A percentile compares a stretch with the other conserved stretches of the same genome.
phyloP scores from a whole-genome alignment of 92 coral and sea anemone genomes.

The Palythoa heliodiscus region DNA sequence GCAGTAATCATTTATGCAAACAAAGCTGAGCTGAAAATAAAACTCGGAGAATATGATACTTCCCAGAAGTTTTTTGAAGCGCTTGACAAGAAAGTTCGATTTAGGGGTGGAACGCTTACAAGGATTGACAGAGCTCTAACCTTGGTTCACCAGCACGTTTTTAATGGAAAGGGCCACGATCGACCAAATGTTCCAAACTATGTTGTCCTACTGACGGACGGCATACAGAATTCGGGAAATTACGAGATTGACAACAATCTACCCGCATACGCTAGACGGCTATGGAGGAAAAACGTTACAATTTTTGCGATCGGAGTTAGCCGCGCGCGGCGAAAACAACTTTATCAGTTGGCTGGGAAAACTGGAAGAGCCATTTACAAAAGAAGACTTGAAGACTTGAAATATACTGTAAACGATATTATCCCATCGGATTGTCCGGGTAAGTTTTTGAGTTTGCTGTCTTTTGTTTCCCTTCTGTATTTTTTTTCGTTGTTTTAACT shows the following conservation, averaged over 20 bases:
- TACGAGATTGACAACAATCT: neutral
- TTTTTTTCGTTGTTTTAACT: too few relatives aligned
- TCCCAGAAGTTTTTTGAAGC: neutral
- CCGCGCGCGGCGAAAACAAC: neutral
- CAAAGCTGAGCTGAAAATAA: constrained; percentile 6
- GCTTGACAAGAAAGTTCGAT: neutral
- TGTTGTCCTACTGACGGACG: constrained; percentile 26
- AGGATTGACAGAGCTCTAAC: constrained; percentile 27
- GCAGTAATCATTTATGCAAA: constrained; percentile 23
- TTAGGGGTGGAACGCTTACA: neutral
- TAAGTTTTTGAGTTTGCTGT: neutral
- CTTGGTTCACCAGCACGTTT: neutral
- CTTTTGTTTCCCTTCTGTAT: too few relatives aligned
- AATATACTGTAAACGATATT: constrained; percentile 1
- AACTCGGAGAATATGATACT: constrained; percentile 1
- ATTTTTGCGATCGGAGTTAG: constrained; percentile 34
- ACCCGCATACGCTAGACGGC: neutral
- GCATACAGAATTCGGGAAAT: constrained; percentile 25
- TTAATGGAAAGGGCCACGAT: constrained; percentile 16
- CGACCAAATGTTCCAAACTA: constrained; percentile 20
- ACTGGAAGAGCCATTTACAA: constrained; percentile 38
- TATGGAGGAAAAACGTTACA: constrained; percentile 12
- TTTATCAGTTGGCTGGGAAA: constrained; percentile 27
- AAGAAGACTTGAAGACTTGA: constrained; percentile 18
- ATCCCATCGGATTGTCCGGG: constrained; percentile 28